Evolutionary conservation across 2,797 vertebrate genomes (phyloP), one percentile per base, ranked within the genome.

Genomic region (Gobionotothen gibberifrons): DNA sequence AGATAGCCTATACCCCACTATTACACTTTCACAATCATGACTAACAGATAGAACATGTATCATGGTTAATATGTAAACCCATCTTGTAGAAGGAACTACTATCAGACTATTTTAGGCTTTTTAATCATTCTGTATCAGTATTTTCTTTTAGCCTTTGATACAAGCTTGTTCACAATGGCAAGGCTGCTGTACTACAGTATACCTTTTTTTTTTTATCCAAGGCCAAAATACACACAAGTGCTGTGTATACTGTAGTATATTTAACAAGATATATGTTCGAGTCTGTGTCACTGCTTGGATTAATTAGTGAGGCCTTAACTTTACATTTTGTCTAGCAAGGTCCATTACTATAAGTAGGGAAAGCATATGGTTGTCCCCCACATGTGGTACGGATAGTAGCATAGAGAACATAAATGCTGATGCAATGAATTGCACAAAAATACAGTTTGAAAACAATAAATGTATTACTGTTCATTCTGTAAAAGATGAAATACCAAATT

Each of bases 31-130:
- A 72, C 39, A 64, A 14, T 9, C 40, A 32, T 39, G 19, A 64
- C 64, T 74, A 81, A 79, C 39, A 56, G 21, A 36, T 58, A 15
- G 19, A 49, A 62, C 62, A 51, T 0, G 14, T 14, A 21, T 53
- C 36, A 17, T 47, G 10, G 49, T 16, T 61, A 10, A 58, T 43
- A 22, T 66, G 17, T 26, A 26, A 26, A 26, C 22, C 22, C 22
- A 26, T 26, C 22, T 26, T 26, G 22, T 26, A 26, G 22, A 26
- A 26, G 3, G 22, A 26, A 26, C 22, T 26, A 32, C 32, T 32
- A 32, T 32, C 32, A 32, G 32, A 16, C 17, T 42, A 32, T 32
- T 54, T 39, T n/a, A 22, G 19, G 46, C 29, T 47, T 44, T 40
- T 39, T 16, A 42, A 8, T 19, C 42, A 42, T 21, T 60, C 4